These are phyloP conservation scores for Tilapia sparmanii DNA, from an alignment of 2,113 vertebrate species.

Conservation along the genomic window DNA sequence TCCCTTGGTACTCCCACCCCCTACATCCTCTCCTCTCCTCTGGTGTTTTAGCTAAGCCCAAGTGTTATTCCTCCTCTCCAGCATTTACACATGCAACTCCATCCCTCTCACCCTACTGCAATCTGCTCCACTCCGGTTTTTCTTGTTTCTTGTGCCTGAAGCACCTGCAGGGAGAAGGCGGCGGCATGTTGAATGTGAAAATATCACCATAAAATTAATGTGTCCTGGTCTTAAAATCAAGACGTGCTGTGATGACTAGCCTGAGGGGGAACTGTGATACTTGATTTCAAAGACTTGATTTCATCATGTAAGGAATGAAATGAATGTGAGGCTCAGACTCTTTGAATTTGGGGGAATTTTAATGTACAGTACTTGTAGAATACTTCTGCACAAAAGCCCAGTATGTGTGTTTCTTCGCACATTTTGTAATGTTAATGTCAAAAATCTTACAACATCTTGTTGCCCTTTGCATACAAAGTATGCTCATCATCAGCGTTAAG, in stretches of 20 bases:
- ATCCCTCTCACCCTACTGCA: conserved; percentile 10
- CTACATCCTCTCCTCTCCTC: background rate
- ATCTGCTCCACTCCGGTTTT: background rate
- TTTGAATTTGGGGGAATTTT: background rate
- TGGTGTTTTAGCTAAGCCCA: conserved; percentile 7
- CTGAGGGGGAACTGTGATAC: background rate
- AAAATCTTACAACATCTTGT: background rate
- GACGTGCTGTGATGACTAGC: conserved; percentile 24
- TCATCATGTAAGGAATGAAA: background rate
- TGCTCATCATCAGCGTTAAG: background rate
- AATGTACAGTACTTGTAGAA: background rate
- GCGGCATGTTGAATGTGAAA: conserved; percentile 23
- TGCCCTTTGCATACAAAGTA: background rate
- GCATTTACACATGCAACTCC: conserved; percentile 16
- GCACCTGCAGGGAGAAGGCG: conserved; percentile 1
- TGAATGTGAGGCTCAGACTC: background rate
- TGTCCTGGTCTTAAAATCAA: conserved; percentile 31
- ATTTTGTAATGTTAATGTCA: background rate
- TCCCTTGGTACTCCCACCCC: background rate
- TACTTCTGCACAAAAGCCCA: background rate
- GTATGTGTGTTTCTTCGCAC: background rate
- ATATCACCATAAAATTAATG: conserved; percentile 44
- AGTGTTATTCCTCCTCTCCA: conserved; percentile 18
- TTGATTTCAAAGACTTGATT: conserved; percentile 11
- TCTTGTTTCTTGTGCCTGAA: background rate